Conservation (phyloP, 2,113 vertebrate genomes). For the Muntiacus reevesi region DNA sequence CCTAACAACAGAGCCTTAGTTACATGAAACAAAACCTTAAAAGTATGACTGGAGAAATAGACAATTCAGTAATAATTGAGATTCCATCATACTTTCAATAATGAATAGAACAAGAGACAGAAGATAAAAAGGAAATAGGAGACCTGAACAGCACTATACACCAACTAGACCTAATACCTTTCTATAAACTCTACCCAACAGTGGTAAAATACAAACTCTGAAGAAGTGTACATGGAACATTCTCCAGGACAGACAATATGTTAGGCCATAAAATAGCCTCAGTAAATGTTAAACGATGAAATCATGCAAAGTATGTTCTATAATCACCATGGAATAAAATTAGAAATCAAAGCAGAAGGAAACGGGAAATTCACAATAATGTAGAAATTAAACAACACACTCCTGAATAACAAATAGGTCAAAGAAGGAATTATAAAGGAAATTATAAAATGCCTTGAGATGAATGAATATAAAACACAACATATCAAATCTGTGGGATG, state of each 20-base stretch:
- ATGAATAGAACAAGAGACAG: not conserved
- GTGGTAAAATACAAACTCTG: not conserved
- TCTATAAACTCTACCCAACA: not conserved
- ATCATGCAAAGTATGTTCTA: not conserved
- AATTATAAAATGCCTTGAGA: not conserved
- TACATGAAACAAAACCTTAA: not conserved
- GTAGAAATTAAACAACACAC: not conserved
- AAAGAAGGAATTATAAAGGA: not conserved
- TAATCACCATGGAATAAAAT: not conserved
- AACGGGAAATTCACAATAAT: not conserved
- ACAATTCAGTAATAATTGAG: not conserved
- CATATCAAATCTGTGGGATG: not conserved
- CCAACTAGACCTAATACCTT: no score
- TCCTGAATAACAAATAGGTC: not conserved
- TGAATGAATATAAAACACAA: not conserved
- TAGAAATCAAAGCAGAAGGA: not conserved
- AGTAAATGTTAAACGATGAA: not conserved
- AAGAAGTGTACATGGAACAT: not conserved
- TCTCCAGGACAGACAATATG: not conserved
- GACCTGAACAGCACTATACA: no score
- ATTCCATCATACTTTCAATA: not conserved
- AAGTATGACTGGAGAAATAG: not conserved
- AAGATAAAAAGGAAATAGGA: not conserved
- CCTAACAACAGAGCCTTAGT: not conserved
- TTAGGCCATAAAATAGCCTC: not conserved